Percentiles rank a stretch among this genome's conserved stretches.
phyloP scores from a whole-genome alignment of 2,113 vertebrate species.

The Entelurus aequoreus region DNA sequence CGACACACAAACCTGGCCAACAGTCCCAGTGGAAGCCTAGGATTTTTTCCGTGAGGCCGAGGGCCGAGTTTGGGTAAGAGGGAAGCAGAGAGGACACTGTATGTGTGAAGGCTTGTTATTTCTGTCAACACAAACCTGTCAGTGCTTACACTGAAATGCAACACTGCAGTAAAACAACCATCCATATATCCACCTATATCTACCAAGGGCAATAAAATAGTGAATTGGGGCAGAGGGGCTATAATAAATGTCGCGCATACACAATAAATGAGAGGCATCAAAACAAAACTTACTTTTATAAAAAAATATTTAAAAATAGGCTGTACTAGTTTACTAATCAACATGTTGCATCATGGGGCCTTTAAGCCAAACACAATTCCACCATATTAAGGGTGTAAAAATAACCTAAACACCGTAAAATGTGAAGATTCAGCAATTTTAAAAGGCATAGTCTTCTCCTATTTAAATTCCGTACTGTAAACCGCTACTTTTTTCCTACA shows the following conservation, averaged over 20 bases:
- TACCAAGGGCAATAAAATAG: slow-evolving; percentile 16
- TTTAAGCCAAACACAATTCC: too few species aligned
- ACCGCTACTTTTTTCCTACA: neutral
- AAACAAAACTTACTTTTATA: neutral
- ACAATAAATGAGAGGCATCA: too few species aligned
- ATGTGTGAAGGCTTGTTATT: slow-evolving; percentile 64
- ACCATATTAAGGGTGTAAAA: neutral
- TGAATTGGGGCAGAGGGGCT: slow-evolving; percentile 4
- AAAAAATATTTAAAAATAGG: too few species aligned
- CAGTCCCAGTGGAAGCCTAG: slow-evolving; percentile 42
- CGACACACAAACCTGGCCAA: slow-evolving; percentile 21
- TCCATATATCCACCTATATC: slow-evolving; percentile 20
- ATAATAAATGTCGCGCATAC: slow-evolving; percentile 26
- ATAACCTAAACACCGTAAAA: neutral
- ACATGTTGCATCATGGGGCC: too few species aligned
- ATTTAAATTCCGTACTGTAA: neutral
- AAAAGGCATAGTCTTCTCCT: neutral
- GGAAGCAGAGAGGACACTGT: slow-evolving; percentile 56
- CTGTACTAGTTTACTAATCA: too few species aligned
- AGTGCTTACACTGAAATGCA: slow-evolving; percentile 44
- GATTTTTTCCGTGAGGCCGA: slow-evolving; percentile 57
- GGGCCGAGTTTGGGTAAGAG: slow-evolving; percentile 51
- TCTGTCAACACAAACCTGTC: slow-evolving; percentile 61
- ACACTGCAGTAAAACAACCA: slow-evolving; percentile 17
- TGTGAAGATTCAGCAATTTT: neutral